Evolutionary conservation across 2,797 vertebrate species (phyloP), one percentile per base, ranked within the genome.

Genomic region (Mionectes olivaceus): DNA sequence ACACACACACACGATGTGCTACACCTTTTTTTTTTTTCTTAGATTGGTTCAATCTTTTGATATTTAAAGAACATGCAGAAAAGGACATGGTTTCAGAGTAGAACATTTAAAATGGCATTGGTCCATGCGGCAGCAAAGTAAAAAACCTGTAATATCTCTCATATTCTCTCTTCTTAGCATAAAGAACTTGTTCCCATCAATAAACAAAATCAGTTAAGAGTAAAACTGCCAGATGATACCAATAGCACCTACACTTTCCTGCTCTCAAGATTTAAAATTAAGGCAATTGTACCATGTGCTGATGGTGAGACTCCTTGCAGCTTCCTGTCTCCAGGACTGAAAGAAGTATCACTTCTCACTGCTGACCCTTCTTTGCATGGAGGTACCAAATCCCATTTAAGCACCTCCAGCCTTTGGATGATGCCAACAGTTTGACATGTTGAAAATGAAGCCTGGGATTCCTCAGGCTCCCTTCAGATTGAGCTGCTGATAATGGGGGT

Each of bases 211-310:
- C 57, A 35, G 14, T 33, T 19, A 44, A 68, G 16, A 33, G 41
- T 41, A 78, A 75, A 81, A 47, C 9, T 52, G 27, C 19, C 83
- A 57, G 35, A 22, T 60, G 55, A 65, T 14, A 53, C 10, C 22
- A 75, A 43, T 1, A 87, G 65, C 73, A n/a, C 17, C 11, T 43
- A 63, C 33, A 50, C 9, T 16, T 52, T 41, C 49, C 33, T 70
- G 33, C 56, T 77, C 52, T 56, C 44, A 70, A 22, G 49, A 50
- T 76, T 4, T 37, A 39, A 78, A 39, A 52, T 4, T 9, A 86
- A 47, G 23, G 37, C 32, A 78, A 7, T 11, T 37, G 23, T 18
- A 65, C 16, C 61, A 55, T 0, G 0, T 19, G 35, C 47, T 76
- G 27, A 50, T 8, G 30, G 30, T 0, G 2, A 86, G 49, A 71